These are phyloP conservation scores for Dicrurus megarhynchus DNA, from an alignment of 2,113 vertebrate genomes.

Conservation along the genomic window DNA sequence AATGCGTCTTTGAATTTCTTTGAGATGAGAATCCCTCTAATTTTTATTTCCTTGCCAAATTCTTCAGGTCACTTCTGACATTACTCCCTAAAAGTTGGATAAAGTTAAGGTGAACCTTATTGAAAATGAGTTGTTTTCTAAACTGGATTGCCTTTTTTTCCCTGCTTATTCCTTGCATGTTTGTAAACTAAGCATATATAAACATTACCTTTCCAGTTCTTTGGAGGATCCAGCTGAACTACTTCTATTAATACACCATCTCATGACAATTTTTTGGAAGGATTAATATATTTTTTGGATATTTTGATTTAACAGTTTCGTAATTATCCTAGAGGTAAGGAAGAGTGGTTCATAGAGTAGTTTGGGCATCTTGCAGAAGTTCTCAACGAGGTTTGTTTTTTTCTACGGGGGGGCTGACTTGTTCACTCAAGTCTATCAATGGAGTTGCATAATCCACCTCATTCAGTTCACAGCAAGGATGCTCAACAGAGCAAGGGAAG, in stretches of 20 bases:
- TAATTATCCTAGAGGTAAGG: not conserved
- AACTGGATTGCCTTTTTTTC: not conserved
- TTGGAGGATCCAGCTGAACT: not conserved
- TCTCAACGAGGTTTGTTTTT: not conserved
- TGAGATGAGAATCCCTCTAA: not conserved
- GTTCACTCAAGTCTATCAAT: not conserved
- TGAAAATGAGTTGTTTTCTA: not conserved
- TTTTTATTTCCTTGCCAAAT: not conserved
- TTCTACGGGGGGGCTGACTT: rapidly evolving
- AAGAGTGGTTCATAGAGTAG: not conserved
- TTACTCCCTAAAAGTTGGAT: not conserved
- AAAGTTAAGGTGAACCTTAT: not conserved
- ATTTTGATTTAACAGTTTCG: not conserved
- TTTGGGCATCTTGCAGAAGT: not conserved
- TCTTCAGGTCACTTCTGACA: not conserved
- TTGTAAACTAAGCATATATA: not conserved
- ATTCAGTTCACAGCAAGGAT: not conserved
- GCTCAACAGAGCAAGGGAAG: not conserved
- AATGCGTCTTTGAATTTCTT: not conserved
- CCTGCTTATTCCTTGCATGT: not conserved
- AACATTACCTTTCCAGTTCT: not conserved
- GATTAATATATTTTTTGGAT: not conserved
- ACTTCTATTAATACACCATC: not conserved
- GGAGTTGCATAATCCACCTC: not conserved
- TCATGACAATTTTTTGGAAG: not conserved